Base-by-base conservation (phyloP, 2,113 vertebrate species). In the Abramis brama region DNA sequence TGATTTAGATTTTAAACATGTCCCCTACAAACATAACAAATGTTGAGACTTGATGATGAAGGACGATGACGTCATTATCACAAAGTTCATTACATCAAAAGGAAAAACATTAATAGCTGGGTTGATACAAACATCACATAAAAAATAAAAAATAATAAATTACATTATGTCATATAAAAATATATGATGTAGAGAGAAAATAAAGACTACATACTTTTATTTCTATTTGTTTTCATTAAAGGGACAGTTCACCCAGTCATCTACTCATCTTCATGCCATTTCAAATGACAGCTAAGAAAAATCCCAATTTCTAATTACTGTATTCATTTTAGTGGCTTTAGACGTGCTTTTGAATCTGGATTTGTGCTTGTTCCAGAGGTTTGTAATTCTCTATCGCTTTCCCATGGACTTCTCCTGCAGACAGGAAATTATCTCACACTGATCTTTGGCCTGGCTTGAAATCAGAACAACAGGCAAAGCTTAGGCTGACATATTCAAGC, bases 351-450 rank as follows among this genome's bases (percentile, higher is more conserved):
- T 78, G 27, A 25, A 10, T 30, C 15, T 33, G 50, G 47, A 33
- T 77, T 52, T n/a, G 12, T 50, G 78, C 80, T 84, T 27, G 50
- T 76, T 86, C 68, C 71, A 60, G 73, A 25, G 23, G 6, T 36
- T 71, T 73, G 50, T 59, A 33, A n/a, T 30, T 85, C 55, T 70
- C 71, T 33, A 33, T 87, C 6, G 15, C 25, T 82, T 86, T 89
- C 80, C 77, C 87, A 90, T 62, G 57, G 57, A n/a, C 33, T 66
- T n/a, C 73, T 82, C 55, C 47, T 57, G 33, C 25, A 87, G 66
- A 91, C 84, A 89, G 78, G 85, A 91, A 78, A 89, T 92, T 2
- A 91, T 86, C 39, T 88, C 79, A 81, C 45, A 57, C 66, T 75
- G 79, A 45, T 90, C 82, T 83, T 75, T 78, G 87, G 70, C 82